These are phyloP conservation scores for Ascaphus truei DNA, from an alignment of 2,113 vertebrate genomes.

Conservation along the genomic window DNA sequence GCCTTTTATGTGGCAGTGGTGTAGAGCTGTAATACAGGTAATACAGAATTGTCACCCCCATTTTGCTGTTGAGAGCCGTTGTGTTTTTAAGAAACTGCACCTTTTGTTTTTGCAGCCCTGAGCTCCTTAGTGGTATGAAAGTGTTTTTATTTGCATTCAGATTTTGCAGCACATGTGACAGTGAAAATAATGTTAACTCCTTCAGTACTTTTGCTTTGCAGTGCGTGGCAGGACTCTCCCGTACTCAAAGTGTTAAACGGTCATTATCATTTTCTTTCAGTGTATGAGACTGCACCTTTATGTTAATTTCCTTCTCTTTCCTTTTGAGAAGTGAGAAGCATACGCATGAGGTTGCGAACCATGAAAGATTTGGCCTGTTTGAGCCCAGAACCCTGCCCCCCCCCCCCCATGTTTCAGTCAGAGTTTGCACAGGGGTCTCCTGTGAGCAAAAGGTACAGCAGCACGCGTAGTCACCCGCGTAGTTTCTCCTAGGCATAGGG, in stretches of 20 bases:
- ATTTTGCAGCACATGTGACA: not conserved
- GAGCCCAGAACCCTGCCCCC: too few relatives aligned
- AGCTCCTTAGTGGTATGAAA: conserved; percentile 16
- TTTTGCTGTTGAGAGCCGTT: conserved; percentile 20
- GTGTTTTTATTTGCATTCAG: not conserved
- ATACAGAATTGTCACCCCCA: not conserved
- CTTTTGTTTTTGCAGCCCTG: conserved; percentile 23
- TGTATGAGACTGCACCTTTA: too few relatives aligned
- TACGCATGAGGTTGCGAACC: too few relatives aligned
- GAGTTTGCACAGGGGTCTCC: too few relatives aligned
- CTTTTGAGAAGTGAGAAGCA: too few relatives aligned
- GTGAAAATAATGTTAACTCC: not conserved
- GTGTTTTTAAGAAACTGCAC: conserved; percentile 17
- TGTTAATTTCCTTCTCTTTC: too few relatives aligned
- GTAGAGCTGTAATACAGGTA: not conserved
- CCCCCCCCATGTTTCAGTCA: too few relatives aligned
- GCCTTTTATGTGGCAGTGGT: conserved; percentile 1
- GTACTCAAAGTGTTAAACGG: not conserved
- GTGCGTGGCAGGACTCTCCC: not conserved
- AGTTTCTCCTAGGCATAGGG: too few relatives aligned
- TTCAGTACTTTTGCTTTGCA: not conserved
- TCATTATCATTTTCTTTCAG: not conserved
- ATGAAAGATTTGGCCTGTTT: too few relatives aligned
- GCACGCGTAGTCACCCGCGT: too few relatives aligned
- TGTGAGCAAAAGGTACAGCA: too few relatives aligned